Base-by-base conservation (phyloP, 2,888 invertebrate genomes). In the Azorinus chamasolen region DNA sequence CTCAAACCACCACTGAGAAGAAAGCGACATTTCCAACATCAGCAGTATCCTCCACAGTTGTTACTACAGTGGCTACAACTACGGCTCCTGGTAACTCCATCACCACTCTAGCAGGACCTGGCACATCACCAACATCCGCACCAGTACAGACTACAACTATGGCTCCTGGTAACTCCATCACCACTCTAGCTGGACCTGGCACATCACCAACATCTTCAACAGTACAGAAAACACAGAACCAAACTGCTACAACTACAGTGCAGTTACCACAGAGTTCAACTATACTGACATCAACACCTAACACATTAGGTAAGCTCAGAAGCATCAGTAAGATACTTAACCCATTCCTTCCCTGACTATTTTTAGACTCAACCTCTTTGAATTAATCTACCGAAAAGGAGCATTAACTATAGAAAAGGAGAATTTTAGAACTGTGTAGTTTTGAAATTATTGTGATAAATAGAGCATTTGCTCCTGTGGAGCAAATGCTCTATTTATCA, bases 1-100 rank as follows among this genome's bases (percentile, higher is more conserved):
- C 8, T 16, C 55, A 2, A 27, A 65, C 65, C 14, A 55, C 65
- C 6, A 55, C 55, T 46, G 37, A 2, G 5, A 64, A 39, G 20
- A 27, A 37, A 14, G 46, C 57, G 8, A 57, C 64, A 16, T 25
- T 55, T 37, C 5, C 53, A 18, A 57, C 57, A 12, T 20, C 55
- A 18, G 37, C 6, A 18, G 58, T 48, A 37, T 18, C 58, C 46
- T 46, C 50, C 16, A 58, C 66, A 12, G 46, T n/a, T n/a, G n/a
- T n/a, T 32, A 16, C 59, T 6, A 45, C 46, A 20, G 14, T 25
- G 10, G 27, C 32, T n/a, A 22, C 68, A 22, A 50, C 59, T 41
- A 27, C 12, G 14, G 43, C 37, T 18, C 25, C 53, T 25, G 48
- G 46, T 0, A 50, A 22, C 8, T 55, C 65, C 2, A 48, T 48